Base-by-base conservation (phyloP, 1,140 invertebrate genomes). In the Drosophila pallidifrons region DNA sequence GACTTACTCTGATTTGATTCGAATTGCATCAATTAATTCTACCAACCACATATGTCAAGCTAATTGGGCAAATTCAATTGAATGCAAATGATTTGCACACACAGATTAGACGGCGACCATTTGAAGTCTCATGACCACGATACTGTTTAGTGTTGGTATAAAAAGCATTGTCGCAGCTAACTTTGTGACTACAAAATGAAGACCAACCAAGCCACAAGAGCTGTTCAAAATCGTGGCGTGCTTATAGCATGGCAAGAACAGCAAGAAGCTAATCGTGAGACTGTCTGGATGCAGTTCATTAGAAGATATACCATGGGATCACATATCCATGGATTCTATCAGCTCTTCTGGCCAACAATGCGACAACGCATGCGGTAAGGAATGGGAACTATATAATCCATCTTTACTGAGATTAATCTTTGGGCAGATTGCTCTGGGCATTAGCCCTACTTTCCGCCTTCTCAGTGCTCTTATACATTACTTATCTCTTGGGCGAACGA, bases 11-110 rank as follows among this genome's bases (percentile, higher is more conserved):
- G 57, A 82, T 47, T 59, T 64, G 52, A 61, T 52, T 41, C 64
- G 72, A 81, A 87, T 82, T 74, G 59, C 77, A 68, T 73, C 30
- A 30, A 6, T 28, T 49, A 54, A 30, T 54, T 35, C 20, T 59
- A 25, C 6, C 28, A 25, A 45, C 30, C 35, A 60, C 45, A 60
- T 70, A 65, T 58, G 77, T 82, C 54, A 64, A 61, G 10, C 70
- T 86, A 81, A 85, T 81, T 69, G 82, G 75, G 57, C 69, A 45
- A 66, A 69, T 67, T 79, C 54, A 86, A 81, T 85, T 52, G 67
- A 81, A 70, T 69, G 63, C 82, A 75, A 86, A 78, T 81, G 82
- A 85, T 85, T 85, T 85, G 82, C 82, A 81, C 45, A 85, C 82
- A 86, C 16, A 38, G 82, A 85, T 85, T 75, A 75, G 63, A n/a